Conservation (phyloP, 2,797 vertebrate genomes). For the Ambastaia sidthimunki region DNA sequence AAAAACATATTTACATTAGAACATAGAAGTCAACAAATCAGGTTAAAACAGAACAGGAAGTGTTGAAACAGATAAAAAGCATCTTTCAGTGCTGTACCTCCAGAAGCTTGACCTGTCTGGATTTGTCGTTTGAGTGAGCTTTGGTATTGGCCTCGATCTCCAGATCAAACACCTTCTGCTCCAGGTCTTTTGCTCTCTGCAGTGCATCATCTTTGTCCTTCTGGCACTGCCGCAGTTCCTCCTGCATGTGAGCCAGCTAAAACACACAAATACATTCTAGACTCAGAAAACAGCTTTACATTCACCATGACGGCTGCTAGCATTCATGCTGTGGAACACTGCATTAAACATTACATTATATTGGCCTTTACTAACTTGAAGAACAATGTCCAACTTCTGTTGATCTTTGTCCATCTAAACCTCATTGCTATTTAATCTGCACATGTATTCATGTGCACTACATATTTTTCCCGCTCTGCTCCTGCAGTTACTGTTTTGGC, state of each 20-base stretch:
- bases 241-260: constrained; percentile 84
- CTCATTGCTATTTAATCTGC: background rate
- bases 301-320: background rate
- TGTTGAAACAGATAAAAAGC: background rate
- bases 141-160: constrained; percentile 84
- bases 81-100: constrained; percentile 88
- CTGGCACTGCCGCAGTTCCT: constrained; percentile 83
- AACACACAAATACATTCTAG: constrained; percentile 25
- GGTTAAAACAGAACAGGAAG: background rate
- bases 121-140: constrained; percentile 81
- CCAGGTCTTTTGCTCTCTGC: constrained; percentile 80
- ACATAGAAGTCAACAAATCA: background rate
- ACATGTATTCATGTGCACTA: background rate
- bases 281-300: background rate
- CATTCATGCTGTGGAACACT: background rate
- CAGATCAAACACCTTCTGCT: constrained; percentile 84
- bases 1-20: background rate
- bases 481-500: constrained; percentile 39
- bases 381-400: background rate
- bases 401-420: background rate
- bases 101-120: constrained; percentile 86
- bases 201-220: constrained; percentile 85
- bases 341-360: too few relatives aligned
- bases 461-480: background rate
- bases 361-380: background rate